Evolutionary conservation across 2,113 vertebrate species (phyloP), one percentile per base, ranked within the genome.

Genomic region (Paradoxurus hermaphroditus): DNA sequence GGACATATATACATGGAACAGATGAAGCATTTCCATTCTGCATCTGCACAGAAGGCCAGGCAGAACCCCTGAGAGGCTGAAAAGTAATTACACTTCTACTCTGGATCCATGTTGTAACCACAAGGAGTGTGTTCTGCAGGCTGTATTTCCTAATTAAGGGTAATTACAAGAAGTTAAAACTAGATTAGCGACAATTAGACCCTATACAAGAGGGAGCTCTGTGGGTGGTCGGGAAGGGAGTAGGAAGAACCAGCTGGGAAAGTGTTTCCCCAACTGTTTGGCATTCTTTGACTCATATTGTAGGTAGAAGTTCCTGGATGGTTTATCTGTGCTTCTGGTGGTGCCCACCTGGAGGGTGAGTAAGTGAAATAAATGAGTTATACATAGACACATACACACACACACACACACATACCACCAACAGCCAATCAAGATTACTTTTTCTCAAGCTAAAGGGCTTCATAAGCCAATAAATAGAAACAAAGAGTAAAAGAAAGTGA

Each of bases 151-250:
- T 97, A 98, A 97, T 86, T 95, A 89, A 97, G 82, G 95, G 91
- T 96, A 98, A 98, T 98, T 97, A 96, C 62, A 93, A 97, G 93
- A 97, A 97, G 94, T 95, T 97, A 97, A 97, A 98, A 91, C 67
- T 95, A 97, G 95, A 97, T 97, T 97, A 98, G 82, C 75, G 67
- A 96, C 89, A 96, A 98, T 98, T 98, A 98, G 93, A 86, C 53
- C 49, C 49, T 95, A 83, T 81, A 78, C 72, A 86, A 89, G 78
- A 95, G 96, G 94, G 95, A 98, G 39, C 89, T 97, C 94, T 96
- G 94, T 97, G 68, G 94, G 89, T 94, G 78, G 53, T 86, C 23
- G 1, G 89, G 82, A 91, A 94, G n/a, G 63, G 78, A 90, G 53
- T 93, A 89, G 82, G 91, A 96, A 95, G 94, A 94, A 83, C 65